Evolutionary conservation across 2,888 invertebrate genomes (phyloP), one percentile per base, ranked within the genome.

Genomic region (Cosmorhoe ocellata): DNA sequence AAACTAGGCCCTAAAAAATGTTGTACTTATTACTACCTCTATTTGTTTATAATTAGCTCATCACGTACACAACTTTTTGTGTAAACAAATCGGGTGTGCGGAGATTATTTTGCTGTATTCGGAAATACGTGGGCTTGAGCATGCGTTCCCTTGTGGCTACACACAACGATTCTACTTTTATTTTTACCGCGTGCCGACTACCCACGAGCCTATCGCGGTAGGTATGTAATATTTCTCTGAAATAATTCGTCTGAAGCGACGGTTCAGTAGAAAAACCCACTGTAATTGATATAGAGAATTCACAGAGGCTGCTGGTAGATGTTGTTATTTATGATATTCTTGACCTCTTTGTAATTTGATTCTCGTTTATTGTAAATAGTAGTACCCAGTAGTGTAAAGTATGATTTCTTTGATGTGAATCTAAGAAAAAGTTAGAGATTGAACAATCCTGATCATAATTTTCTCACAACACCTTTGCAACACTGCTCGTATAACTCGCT

Each of bases 31-130:
- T 24, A n/a, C n/a, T n/a, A n/a, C n/a, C n/a, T 7, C 56, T 61
- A 56, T 49, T 59, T 63, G 59, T 69, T 59, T 62, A 58, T 53
- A 47, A 33, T 55, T 59, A 59, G 51, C 49, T 59, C 55, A 56
- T 66, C 64, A 68, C 64, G 67, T 66, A 55, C 60, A 51, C 59
- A 64, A 64, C 52, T 62, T 67, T 62, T 61, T 61, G 58, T 63
- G 62, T 66, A 69, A 72, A 65, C 60, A 69, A 63, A 64, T 66
- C 57, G 49, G 56, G 53, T 50, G 56, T 56, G 49, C 31, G 51
- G 48, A 56, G 42, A 59, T 63, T 61, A 55, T 61, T 61, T 51
- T 34, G 34, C 43, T 51, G 58, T 51, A 47, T 48, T 49, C 41
- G 34, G 33, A 50, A 46, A 59, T 47, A 50, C 49, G 50, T 45